phyloP scores from a whole-genome alignment of 2,113 vertebrate genomes.

The Engystomops pustulosus region DNA sequence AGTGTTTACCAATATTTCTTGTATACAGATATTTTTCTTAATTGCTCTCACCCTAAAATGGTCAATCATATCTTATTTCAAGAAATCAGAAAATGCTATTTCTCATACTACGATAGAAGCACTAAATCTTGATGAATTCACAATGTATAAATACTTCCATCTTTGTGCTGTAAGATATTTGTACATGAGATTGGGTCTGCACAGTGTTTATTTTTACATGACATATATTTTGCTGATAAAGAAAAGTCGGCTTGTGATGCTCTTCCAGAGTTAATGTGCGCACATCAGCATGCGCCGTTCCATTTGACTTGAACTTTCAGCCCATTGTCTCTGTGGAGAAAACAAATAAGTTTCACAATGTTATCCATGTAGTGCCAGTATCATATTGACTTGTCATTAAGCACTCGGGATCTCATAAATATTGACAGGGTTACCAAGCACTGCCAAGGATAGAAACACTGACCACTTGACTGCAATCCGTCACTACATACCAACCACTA shows the following conservation, averaged over 20 bases:
- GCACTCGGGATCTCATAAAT: constrained; percentile 4
- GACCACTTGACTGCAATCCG: background rate
- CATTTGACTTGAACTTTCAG: constrained; percentile 28
- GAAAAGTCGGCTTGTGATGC: no score
- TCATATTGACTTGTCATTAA: constrained; percentile 13
- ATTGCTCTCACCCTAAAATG: no score
- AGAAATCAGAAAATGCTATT: background rate
- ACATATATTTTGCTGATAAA: no score
- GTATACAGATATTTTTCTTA: no score
- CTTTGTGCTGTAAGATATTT: background rate
- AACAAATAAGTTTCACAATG: constrained; percentile 15
- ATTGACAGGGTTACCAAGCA: constrained; percentile 34
- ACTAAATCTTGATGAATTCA: background rate
- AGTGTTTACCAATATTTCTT: no score
- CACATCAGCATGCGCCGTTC: constrained; percentile 34
- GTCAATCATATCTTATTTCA: no score
- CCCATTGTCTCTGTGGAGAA: constrained; percentile 10
- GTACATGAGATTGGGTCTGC: background rate
- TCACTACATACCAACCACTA: background rate
- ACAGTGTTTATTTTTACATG: background rate
- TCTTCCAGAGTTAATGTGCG: background rate
- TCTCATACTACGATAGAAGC: background rate
- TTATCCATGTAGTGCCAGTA: background rate
- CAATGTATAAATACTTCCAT: background rate
- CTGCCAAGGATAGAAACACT: constrained; percentile 3